Evolutionary conservation across 2,113 vertebrate species (phyloP), one percentile per base, ranked within the genome.

Genomic region (Serilophus lunatus): DNA sequence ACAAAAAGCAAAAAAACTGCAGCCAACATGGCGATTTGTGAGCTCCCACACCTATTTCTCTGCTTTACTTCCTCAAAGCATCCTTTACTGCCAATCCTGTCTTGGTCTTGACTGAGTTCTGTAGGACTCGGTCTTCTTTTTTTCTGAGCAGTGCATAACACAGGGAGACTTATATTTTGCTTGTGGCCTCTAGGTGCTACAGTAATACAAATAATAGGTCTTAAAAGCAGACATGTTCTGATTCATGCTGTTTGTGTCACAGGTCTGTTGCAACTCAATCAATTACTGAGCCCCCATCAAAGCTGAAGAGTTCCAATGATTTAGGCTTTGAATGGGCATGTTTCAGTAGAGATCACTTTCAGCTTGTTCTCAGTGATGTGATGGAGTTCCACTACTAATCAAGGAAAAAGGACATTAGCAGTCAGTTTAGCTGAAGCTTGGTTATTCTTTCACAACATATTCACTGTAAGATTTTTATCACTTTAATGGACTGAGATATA

Each of bases 351-450:
- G 84, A 92, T 96, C 96, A 61, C 64, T 90, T 95, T 80, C 81
- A 93, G 56, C 80, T 95, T 93, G 57, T 87, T 97, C 96, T 96
- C 92, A 36, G 45, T 88, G 83, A 96, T 96, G 96, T 96, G 76
- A 77, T 75, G 63, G 68, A 94, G 65, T 76, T 74, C 61, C 68
- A 77, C 88, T 94, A 84, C 85, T 97, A 97, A 97, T 97, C 94
- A 96, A 91, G 80, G 93, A 94, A 75, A 87, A 88, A 82, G 82
- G 82, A 93, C 69, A 82, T 95, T 88, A 61, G 51, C 77, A 92
- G 79, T 40, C 57, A 79, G 40, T 90, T 84, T 80, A 95, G 54
- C 47, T 90, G 35, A 76, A 84, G 63, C 29, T 64, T 85, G 14
- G 68, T 82, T 93, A 70, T 92, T 93, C 57, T 51, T 65, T 90